Evolutionary conservation across 2,888 invertebrate genomes (phyloP).

Genomic region (Ophion costatus): DNA sequence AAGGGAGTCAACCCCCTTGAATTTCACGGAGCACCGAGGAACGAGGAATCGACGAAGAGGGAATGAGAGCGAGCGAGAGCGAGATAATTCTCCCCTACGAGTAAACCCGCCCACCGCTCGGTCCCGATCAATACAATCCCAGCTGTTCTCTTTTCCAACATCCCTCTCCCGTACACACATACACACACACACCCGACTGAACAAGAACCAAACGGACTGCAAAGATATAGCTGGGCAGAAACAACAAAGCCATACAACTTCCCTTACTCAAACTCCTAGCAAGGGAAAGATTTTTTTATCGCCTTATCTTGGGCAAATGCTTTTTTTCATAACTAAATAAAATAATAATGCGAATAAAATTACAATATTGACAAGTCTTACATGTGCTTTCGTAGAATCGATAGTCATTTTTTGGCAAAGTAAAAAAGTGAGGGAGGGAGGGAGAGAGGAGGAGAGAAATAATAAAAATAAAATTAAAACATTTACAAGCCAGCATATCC

Average conservation of each 20-base stretch:
- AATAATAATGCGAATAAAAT: too few species aligned
- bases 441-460: too few species aligned
- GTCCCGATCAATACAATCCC: slow-evolving; percentile 81
- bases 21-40: slow-evolving; percentile 55
- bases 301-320: neutral
- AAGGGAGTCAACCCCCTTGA: slow-evolving; percentile 59
- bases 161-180: slow-evolving; percentile 70
- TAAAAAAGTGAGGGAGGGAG: too few species aligned
- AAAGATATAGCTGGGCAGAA: slow-evolving; percentile 30
- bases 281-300: neutral
- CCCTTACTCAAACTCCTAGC: neutral
- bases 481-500: too few species aligned
- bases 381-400: too few species aligned
- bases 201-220: slow-evolving; percentile 18
- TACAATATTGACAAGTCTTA: too few species aligned
- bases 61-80: slow-evolving; percentile 58
- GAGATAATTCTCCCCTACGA: slow-evolving; percentile 74
- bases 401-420: too few species aligned
- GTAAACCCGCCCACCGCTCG: slow-evolving; percentile 67
- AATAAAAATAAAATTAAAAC: too few species aligned
- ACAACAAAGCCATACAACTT: slow-evolving; percentile 6
- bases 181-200: slow-evolving; percentile 28
- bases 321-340: too few species aligned
- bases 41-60: slow-evolving; percentile 60
- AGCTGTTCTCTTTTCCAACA: slow-evolving; percentile 80